Evolutionary conservation across 1,140 invertebrate genomes (phyloP).

Genomic region (Lepidurus arcticus): DNA sequence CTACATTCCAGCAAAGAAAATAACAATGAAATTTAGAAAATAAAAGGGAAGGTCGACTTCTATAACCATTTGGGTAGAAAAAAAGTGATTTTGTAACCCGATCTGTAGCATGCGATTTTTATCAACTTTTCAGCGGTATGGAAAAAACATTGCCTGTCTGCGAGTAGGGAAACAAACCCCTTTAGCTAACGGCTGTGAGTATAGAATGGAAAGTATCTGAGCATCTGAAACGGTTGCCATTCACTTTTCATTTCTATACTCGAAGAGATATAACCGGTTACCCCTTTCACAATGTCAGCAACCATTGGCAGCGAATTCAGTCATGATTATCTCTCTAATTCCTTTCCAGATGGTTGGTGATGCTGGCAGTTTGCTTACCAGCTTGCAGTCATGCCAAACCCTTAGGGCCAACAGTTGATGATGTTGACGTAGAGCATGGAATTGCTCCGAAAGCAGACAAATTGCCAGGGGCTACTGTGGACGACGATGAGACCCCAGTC

Average conservation of each 20-base stretch:
- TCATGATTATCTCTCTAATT: not conserved
- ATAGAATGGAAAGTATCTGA: not conserved
- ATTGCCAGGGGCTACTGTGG: too few relatives aligned
- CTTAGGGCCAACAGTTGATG: not conserved
- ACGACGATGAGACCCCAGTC: not conserved
- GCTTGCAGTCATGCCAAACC: not conserved
- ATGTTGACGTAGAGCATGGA: not conserved
- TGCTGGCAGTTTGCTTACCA: not conserved
- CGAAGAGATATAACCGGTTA: not conserved
- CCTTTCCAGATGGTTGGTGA: not conserved
- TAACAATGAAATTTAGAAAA: too few relatives aligned
- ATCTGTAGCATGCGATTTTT: too few relatives aligned
- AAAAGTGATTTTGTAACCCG: too few relatives aligned
- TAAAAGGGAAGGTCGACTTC: too few relatives aligned
- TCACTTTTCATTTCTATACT: slow-evolving; percentile 7
- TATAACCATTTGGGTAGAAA: too few relatives aligned
- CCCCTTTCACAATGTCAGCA: not conserved
- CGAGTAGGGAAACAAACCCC: too few relatives aligned
- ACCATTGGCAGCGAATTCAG: not conserved
- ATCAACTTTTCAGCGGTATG: too few relatives aligned
- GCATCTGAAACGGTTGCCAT: not conserved
- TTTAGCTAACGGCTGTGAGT: too few relatives aligned
- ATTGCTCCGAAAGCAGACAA: too few relatives aligned
- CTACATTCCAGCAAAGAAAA: too few relatives aligned
- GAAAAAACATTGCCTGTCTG: too few relatives aligned